These are phyloP conservation scores for Cossypha heuglini DNA, from an alignment of 2,797 vertebrate species.

Conservation along the genomic window DNA sequence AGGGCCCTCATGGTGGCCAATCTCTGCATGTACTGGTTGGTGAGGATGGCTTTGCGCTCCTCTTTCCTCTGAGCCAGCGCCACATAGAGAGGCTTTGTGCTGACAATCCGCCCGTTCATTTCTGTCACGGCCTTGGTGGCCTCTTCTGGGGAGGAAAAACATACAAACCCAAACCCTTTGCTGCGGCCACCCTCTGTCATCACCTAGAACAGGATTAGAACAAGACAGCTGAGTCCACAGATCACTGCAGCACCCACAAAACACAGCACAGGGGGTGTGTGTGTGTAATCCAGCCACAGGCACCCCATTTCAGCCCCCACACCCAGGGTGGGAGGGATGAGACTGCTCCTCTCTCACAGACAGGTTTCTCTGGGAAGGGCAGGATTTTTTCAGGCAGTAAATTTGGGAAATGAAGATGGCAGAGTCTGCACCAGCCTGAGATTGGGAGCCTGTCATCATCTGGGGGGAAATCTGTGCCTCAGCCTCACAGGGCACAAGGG, in stretches of 20 bases:
- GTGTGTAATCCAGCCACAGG: not conserved
- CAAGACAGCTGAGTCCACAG: slow-evolving; percentile 61
- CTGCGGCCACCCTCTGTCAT: slow-evolving; percentile 95
- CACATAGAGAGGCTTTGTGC: slow-evolving; percentile 95
- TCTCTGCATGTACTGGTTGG: slow-evolving; percentile 96
- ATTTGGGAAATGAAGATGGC: not conserved
- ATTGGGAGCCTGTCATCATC: fast-evolving
- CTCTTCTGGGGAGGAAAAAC: slow-evolving; percentile 98
- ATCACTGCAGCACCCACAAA: not conserved
- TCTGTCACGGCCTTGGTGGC: slow-evolving; percentile 97
- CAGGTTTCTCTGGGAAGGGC: not conserved
- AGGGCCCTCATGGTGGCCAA: slow-evolving; percentile 85
- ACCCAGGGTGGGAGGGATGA: not conserved
- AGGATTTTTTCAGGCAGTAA: not conserved
- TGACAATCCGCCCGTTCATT: slow-evolving; percentile 95
- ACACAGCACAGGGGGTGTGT: fast-evolving
- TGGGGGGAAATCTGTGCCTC: not conserved
- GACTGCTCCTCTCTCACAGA: fast-evolving
- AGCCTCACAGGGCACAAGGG: fast-evolving
- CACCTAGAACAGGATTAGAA: slow-evolving; percentile 82
- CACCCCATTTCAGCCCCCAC: not conserved
- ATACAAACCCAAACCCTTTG: slow-evolving; percentile 98
- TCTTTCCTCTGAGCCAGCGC: slow-evolving; percentile 94
- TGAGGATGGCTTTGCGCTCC: slow-evolving; percentile 94
- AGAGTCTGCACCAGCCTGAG: not conserved